These are phyloP conservation scores for Percina caprodes DNA, from an alignment of 2,113 vertebrate genomes.

Conservation along the genomic window DNA sequence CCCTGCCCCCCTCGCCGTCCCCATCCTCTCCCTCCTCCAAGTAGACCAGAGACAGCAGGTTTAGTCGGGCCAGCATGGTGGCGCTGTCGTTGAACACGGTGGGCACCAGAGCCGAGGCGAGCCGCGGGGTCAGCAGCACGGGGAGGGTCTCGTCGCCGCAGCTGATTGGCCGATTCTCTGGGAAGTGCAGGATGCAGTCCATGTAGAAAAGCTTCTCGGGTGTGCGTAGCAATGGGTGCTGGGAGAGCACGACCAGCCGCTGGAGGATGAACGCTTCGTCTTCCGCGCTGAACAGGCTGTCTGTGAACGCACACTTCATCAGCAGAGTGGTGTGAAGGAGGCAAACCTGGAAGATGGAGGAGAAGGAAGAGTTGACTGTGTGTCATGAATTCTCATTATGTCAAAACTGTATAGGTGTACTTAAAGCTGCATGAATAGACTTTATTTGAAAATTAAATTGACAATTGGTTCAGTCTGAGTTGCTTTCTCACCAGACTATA, in stretches of 20 bases:
- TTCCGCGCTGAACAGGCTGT: slow-evolving; percentile 90
- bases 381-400: not conserved
- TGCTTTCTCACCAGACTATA: no score
- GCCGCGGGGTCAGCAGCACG: slow-evolving; percentile 84
- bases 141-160: slow-evolving; percentile 83
- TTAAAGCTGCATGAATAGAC: not conserved
- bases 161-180: slow-evolving; percentile 90
- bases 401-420: no score
- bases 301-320: slow-evolving; percentile 90
- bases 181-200: slow-evolving; percentile 90
- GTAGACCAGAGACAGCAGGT: slow-evolving; percentile 87
- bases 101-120: slow-evolving; percentile 84
- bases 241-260: slow-evolving; percentile 86
- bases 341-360: slow-evolving; percentile 55
- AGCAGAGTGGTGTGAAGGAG: slow-evolving; percentile 87
- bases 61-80: slow-evolving; percentile 86
- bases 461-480: no score
- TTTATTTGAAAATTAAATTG: no score
- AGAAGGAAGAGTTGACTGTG: not conserved
- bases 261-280: slow-evolving; percentile 89
- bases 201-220: slow-evolving; percentile 88
- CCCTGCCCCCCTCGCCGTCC: slow-evolving; percentile 74
- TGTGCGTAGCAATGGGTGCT: slow-evolving; percentile 85
- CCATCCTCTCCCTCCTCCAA: slow-evolving; percentile 83
- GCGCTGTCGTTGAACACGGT: slow-evolving; percentile 86